Base-by-base conservation (phyloP, 2,888 invertebrate species). In the Drosophila merina region DNA sequence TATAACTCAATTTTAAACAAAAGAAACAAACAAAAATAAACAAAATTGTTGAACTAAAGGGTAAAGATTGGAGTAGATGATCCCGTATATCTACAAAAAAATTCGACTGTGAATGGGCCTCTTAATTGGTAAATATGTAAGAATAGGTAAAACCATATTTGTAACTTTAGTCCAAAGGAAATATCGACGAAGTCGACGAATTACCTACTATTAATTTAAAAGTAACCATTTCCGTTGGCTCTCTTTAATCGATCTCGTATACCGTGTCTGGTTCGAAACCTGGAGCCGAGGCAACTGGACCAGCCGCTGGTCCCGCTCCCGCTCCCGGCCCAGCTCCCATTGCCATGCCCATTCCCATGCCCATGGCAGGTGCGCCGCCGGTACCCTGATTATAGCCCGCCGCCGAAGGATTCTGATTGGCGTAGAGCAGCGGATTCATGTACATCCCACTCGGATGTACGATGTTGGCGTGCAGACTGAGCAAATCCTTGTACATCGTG, bases 391-490 rank as follows among this genome's bases (percentile, higher is more conserved):
- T 81, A 52, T 90, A 90, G 38, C 89, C 89, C 48, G 90, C 87
- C 8, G 90, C 88, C n/a, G 79, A 79, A 7, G 89, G 82, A 72
- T 89, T 81, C 75, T 91, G 91, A 75, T 91, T 91, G 57, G 90
- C 86, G 74, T 89, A 91, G 12, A 91, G 79, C 76, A 91, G 74
- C 20, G 92, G 91, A 86, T 89, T 90, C 89, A 91, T 90, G 54
- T 91, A 91, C 89, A 91, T 88, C 52, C 91, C 91, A 57, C 89
- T 89, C 20, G 91, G 91, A 67, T 91, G 89, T 38, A 87, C 86
- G 49, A 92, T 78, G 56, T 89, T 88, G 26, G 84, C 75, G 67
- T 91, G 90, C 52, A 92, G 63, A 33, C 82, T 78, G 20, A 92
- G 62, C 47, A 92, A 77, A 74, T 91, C 91, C 75, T 90, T 90